A percentile compares a stretch with the other conserved stretches of the same genome.
phyloP scores from a whole-genome alignment of 2,888 invertebrate species.

The Scrobipalpa costella region DNA sequence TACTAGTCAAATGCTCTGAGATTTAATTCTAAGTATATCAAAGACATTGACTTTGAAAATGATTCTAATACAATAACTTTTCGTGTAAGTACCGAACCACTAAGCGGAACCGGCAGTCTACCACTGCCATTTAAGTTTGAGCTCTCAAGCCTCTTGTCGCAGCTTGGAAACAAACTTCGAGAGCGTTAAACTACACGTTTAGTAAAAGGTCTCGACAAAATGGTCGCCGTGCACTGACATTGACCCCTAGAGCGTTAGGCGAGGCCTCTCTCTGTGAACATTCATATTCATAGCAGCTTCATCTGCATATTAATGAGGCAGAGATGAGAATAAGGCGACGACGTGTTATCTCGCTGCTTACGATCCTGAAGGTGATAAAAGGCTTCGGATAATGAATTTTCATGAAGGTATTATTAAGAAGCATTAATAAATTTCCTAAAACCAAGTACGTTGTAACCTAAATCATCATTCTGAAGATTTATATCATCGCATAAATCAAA shows the following conservation, averaged over 20 bases:
- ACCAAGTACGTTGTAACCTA: background rate
- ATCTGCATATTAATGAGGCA: conserved; percentile 65
- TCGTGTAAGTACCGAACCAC: conserved; percentile 40
- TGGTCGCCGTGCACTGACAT: conserved; percentile 64
- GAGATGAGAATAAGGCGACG: conserved; percentile 50
- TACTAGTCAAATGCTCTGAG: no score
- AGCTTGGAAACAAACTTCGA: conserved; percentile 40
- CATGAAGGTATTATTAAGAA: conserved; percentile 3
- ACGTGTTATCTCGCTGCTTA: conserved; percentile 38
- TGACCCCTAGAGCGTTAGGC: conserved; percentile 67
- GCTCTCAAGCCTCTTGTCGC: conserved; percentile 45
- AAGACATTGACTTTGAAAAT: conserved; percentile 41
- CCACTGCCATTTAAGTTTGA: conserved; percentile 44
- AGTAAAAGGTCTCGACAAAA: conserved; percentile 44
- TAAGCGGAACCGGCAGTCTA: conserved; percentile 57
- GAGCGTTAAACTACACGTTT: conserved; percentile 47
- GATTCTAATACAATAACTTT: conserved; percentile 43
- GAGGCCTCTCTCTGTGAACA: conserved; percentile 62
- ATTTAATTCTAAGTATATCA: background rate
- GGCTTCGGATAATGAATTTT: conserved; percentile 21
- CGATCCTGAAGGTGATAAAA: conserved; percentile 26
- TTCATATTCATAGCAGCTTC: conserved; percentile 66
- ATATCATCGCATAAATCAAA: no score
- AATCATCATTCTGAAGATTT: no score
- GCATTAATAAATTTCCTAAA: no score